Evolutionary conservation across 92 coral and sea anemone species (phyloP), one percentile per base, ranked within the genome.

Genomic region (Heteractis magnifica): DNA sequence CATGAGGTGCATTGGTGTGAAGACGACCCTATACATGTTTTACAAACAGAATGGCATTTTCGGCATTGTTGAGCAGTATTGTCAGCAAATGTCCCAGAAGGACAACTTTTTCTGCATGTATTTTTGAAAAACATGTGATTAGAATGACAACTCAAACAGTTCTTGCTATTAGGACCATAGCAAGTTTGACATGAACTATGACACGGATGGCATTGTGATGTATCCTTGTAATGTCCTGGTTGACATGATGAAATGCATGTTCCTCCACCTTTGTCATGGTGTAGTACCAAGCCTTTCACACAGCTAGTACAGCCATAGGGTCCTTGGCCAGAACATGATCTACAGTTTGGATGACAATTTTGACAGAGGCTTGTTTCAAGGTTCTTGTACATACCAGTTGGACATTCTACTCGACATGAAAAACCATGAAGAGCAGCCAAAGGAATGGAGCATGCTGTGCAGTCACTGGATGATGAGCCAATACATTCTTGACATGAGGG

Each of bases 261-360:
- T 49, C 92, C 92, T 12, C 58, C 60, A 7, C 26, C 62, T 10
- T 68, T 71, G 26, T 71, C 64, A 6, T 65, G 50, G 76, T 84
- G 81, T 48, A 78, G 80, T 52, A 77, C 80, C 77, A 90, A 82
- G 59, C 94, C 97, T 49, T 83, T 64, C 4, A 92, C 92, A 77
- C 99, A 97, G n/a, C 83, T 70, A 13, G 76, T 87, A 52, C 99
- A 97, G 48, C 56, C 84, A 11, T 41, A 78, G 12, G 84, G 77
- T 12, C 98, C 97, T 20, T 88, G 44, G 9, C 89, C 93, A 34
- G 90, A 65, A 51, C 99, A 97, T 0, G 94, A 75, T 62, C 76
- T 80, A 83, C 99, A 97, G 16, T 87, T 88, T 13, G 99, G 99
- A 76, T 97, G 98, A 55, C 99, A 97, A 59, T 85, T 85, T 77